Evolutionary conservation across 2,113 vertebrate genomes (phyloP).

Genomic region (Corythaixoides concolor): DNA sequence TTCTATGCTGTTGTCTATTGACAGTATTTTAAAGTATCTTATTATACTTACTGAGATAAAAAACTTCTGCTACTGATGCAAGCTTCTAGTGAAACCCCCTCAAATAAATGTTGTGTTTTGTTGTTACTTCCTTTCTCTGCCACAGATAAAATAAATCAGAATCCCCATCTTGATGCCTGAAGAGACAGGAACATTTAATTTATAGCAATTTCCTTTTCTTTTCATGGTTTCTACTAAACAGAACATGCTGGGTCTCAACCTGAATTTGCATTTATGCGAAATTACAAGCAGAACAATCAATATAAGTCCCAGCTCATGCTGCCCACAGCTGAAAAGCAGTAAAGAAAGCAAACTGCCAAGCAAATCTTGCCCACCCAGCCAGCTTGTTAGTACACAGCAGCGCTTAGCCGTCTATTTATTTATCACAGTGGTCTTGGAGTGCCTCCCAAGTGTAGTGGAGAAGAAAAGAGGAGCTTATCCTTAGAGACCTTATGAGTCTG

Average conservation of each 20-base stretch:
- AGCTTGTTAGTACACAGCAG: not conserved
- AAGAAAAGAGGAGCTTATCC: not conserved
- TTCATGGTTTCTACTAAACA: conserved; percentile 64
- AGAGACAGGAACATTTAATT: conserved; percentile 74
- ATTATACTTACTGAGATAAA: not conserved
- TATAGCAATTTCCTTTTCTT: conserved; percentile 67
- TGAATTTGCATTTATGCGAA: conserved; percentile 70
- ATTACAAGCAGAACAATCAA: conserved; percentile 24
- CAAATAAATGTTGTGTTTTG: conserved; percentile 26
- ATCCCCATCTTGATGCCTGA: conserved; percentile 60
- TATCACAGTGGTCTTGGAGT: not conserved
- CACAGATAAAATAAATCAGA: conserved; percentile 62
- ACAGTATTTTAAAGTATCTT: not conserved
- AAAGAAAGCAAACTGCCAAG: not conserved
- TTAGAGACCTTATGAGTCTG: not conserved
- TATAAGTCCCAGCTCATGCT: not conserved
- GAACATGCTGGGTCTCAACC: conserved; percentile 68
- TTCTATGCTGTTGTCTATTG: not conserved
- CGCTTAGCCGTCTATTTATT: not conserved
- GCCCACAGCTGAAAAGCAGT: not conserved
- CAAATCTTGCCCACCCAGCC: not conserved
- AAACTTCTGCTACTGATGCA: conserved; percentile 9
- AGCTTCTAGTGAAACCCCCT: conserved; percentile 35
- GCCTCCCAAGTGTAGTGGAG: not conserved
- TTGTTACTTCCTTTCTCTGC: conserved; percentile 54